A percentile compares a stretch with the other conserved stretches of the same genome.
phyloP scores from a whole-genome alignment of 2,888 invertebrate species.

The Cerceris ruficornis region DNA sequence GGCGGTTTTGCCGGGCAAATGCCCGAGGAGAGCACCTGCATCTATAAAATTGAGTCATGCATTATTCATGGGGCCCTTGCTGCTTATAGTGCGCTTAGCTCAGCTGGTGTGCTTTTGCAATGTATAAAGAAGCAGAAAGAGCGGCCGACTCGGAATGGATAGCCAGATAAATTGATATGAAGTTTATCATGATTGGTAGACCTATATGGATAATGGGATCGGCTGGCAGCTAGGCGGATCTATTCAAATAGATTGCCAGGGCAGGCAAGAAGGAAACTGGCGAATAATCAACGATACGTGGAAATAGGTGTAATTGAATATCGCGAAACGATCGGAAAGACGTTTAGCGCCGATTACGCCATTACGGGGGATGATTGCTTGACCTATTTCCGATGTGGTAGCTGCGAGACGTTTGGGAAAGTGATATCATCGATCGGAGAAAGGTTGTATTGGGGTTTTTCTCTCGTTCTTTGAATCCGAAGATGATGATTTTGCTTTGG shows the following conservation, averaged over 20 bases:
- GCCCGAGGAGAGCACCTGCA: constrained; percentile 65
- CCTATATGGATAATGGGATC: constrained; percentile 44
- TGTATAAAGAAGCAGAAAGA: constrained; percentile 43
- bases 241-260: neutral
- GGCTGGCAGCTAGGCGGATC: constrained; percentile 24
- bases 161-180: constrained; percentile 56
- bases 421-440: too few species aligned
- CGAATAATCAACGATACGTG: neutral
- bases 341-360: too few species aligned
- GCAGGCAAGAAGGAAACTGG: neutral
- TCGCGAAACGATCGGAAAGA: neutral
- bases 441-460: too few species aligned
- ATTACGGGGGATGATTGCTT: too few species aligned
- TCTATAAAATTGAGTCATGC: constrained; percentile 70
- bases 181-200: constrained; percentile 46
- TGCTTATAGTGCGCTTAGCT: constrained; percentile 65
- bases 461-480: too few species aligned
- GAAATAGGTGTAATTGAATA: neutral
- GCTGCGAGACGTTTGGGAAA: too few species aligned
- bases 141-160: constrained; percentile 49
- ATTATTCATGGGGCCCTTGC: constrained; percentile 72
- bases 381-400: too few species aligned
- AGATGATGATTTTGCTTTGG: too few species aligned
- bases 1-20: constrained; percentile 67
- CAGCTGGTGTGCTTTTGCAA: constrained; percentile 60